Evolutionary conservation across 37 sponge, comb jelly and placozoan species (phyloP), one percentile per base, ranked within the genome.

Genomic region (Oscarella lobularis): DNA sequence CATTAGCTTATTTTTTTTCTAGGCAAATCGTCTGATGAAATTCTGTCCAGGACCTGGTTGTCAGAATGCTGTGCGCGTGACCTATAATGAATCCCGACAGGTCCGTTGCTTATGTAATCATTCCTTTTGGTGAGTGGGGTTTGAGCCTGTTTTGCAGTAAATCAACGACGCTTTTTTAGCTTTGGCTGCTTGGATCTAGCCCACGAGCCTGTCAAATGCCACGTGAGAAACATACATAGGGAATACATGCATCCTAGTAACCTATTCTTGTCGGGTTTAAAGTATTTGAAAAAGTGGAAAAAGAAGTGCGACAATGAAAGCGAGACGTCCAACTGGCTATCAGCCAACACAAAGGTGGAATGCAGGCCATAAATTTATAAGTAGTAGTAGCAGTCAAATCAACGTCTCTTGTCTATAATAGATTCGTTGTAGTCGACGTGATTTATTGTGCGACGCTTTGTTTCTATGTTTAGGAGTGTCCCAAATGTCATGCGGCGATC

Each of bases 281-380:
- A 85, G 69, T 82, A 86, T 40, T 78, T 94, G 14, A 68, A 36
- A 30, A 79, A 54, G 36, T 94, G 95, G 95, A 0, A 78, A 73
- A 94, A 87, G 79, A 94, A 94, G 75, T 94, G 90, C 85, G 90
- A 89, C 76, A 90, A 94, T 74, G 95, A 94, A 66, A 87, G 91
- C 66, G 95, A 94, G 36, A 94, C 95, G 1, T 86, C 91, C 6
- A 84, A 94, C 77, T 94, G 95, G 95, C 82, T 94, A 0, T 87
- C 86, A 41, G 79, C 79, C 34, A 94, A 94, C 72, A 94, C 95
- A 29, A 94, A 94, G 85, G 92, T 85, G n/a, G n/a, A n/a, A n/a
- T n/a, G n/a, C n/a, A n/a, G n/a, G n/a, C n/a, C n/a, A n/a, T n/a
- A n/a, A n/a, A 48, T 48, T 9, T 48, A 48, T 48, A 20, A 27